These are phyloP conservation scores for Neoascia interrupta DNA, from an alignment of 2,888 invertebrate species.

Conservation along the genomic window DNA sequence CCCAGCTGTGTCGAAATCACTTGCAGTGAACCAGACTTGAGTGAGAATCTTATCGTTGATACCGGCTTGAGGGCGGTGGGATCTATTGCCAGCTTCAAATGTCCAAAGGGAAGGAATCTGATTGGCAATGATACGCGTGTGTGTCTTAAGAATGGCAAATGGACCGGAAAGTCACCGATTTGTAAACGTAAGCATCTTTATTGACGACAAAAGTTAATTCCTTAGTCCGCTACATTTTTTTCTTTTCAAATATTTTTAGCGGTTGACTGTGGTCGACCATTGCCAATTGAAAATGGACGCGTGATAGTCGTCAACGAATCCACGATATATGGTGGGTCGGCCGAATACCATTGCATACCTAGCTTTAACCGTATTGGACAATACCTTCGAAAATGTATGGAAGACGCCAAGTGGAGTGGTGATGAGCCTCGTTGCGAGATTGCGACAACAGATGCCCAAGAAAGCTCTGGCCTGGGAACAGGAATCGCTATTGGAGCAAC, in stretches of 20 bases:
- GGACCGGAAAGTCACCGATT: conserved; percentile 88
- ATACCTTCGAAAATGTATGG: conserved; percentile 90
- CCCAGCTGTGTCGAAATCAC: conserved; percentile 92
- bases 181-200: conserved; percentile 86
- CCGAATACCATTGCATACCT: conserved; percentile 94
- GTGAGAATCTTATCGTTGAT: conserved; percentile 82
- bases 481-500: conserved; percentile 92
- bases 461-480: conserved; percentile 86
- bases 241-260: conserved; percentile 82
- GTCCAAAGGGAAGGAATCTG: conserved; percentile 89
- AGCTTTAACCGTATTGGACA: conserved; percentile 90
- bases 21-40: conserved; percentile 85
- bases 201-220: not conserved
- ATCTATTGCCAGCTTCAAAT: conserved; percentile 89
- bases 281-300: conserved; percentile 90
- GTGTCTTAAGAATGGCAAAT: conserved; percentile 88
- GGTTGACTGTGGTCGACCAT: conserved; percentile 90
- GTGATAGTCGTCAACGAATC: conserved; percentile 92
- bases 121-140: conserved; percentile 89
- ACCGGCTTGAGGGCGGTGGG: conserved; percentile 87
- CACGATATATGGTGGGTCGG: conserved; percentile 89
- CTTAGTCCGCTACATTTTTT: not conserved
- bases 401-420: conserved; percentile 92
- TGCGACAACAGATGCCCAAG: conserved; percentile 85
- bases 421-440: conserved; percentile 91